Conservation (phyloP, 1,140 invertebrate species). For the Protaetia brevitarsis region DNA sequence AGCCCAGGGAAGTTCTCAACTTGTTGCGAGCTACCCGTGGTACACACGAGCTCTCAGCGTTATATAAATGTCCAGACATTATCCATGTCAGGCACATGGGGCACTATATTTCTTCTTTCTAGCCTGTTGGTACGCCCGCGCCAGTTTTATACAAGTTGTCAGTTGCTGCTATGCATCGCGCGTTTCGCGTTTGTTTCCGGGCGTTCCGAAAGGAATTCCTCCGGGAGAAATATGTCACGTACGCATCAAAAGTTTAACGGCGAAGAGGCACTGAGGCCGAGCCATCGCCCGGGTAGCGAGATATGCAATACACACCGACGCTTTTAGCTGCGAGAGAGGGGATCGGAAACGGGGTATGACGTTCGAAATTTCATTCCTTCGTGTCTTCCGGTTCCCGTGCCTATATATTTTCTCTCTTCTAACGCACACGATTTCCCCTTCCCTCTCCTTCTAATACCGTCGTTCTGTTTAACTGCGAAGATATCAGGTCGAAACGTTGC, state of each 20-base stretch:
- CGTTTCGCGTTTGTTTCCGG: conserved; percentile 6
- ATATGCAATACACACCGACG: not conserved
- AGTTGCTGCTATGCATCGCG: conserved; percentile 6
- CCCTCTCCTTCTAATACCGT: no score
- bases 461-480: not conserved
- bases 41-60: not conserved
- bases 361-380: no score
- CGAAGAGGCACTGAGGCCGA: not conserved
- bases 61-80: not conserved
- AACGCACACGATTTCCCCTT: no score
- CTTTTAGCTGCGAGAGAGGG: no score
- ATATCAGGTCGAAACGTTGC: not conserved
- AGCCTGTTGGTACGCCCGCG: no score
- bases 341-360: no score
- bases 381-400: not conserved
- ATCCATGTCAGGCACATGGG: not conserved
- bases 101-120: conserved; percentile 10
- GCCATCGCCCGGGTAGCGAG: not conserved
- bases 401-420: no score
- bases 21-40: not conserved
- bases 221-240: conserved; percentile 15
- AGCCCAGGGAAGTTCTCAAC: not conserved
- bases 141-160: not conserved
- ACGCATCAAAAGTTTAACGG: conserved; percentile 12
- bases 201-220: not conserved